Base-by-base conservation (phyloP, 2,888 invertebrate genomes). In the Homarus gammarus region DNA sequence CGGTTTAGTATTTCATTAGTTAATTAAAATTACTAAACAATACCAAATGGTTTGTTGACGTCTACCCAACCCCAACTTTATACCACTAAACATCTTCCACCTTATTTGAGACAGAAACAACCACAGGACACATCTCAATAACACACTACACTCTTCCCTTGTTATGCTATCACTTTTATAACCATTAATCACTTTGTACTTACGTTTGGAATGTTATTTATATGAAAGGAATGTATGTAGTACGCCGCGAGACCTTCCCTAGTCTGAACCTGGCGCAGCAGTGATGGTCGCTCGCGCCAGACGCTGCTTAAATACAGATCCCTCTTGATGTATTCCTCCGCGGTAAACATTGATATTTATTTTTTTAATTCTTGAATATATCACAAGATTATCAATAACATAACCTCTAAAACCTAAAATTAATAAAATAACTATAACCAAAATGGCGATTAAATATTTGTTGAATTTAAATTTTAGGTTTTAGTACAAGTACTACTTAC, bases 401-500 rank as follows among this genome's bases (percentile, higher is more conserved):
- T n/a, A n/a, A n/a, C n/a, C n/a, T n/a, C n/a, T n/a, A n/a, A n/a
- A n/a, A n/a, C n/a, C n/a, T n/a, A 70, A 22, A n/a, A 15, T 8
- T 70, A 70, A 15, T 70, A 5, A 36, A 22, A 3, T n/a, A 36
- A 2, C 2, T 5, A 15, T 3, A 70, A n/a, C 33, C 27, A 70
- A 12, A 15, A 18, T n/a, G 36, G 36, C 12, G 1, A n/a, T n/a
- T 56, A 15, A 36, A 56, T 22, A 36, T 15, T 2, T 3, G 12
- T 18, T 68, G 0, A 5, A n/a, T n/a, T 0, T 2, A 68, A 31
- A 82, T 22, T 83, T 83, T 72, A n/a, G 6, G 38, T 0, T 61
- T 75, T 40, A 75, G 27, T 12, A 31, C 49, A 0, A 15, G 73
- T 8, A 88, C 89, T 89, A 79, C 56, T 79, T 85, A 73, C 89